These are phyloP conservation scores for Papilio polytes DNA, from an alignment of 1,140 invertebrate species.

Conservation along the genomic window DNA sequence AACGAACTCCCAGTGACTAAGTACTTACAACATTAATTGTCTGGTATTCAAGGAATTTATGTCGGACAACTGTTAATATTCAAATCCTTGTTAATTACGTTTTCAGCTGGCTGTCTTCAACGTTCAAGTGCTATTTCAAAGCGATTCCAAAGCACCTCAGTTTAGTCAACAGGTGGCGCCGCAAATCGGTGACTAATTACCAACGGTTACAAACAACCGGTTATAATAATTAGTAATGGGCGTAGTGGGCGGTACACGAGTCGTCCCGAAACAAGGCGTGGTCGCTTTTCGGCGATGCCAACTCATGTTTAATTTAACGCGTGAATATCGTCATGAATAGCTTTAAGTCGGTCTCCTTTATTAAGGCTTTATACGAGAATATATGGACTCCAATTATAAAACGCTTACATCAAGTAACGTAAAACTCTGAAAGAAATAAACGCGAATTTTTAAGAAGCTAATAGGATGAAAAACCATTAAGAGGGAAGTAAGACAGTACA, in stretches of 20 bases:
- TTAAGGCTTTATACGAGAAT: conserved; percentile 1
- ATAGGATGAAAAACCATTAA: no score
- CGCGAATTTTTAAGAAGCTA: neutral
- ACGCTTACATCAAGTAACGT: neutral
- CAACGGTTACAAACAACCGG: conserved; percentile 71
- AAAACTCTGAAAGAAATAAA: neutral
- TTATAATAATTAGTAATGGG: conserved; percentile 80
- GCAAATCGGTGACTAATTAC: conserved; percentile 67
- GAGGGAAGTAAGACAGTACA: no score
- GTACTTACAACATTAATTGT: conserved; percentile 1
- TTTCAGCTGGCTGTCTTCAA: conserved; percentile 28
- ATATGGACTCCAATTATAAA: neutral
- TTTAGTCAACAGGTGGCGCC: conserved; percentile 68
- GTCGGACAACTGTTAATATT: conserved; percentile 23
- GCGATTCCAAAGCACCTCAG: conserved; percentile 35
- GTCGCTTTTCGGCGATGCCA: conserved; percentile 72
- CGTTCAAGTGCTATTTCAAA: conserved; percentile 41
- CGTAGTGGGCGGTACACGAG: conserved; percentile 63
- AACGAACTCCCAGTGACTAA: neutral
- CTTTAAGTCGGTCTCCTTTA: conserved; percentile 28
- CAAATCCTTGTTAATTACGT: conserved; percentile 28
- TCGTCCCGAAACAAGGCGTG: conserved; percentile 65
- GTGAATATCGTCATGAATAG: conserved; percentile 44
- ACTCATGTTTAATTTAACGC: conserved; percentile 77
- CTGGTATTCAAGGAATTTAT: conserved; percentile 6